Evolutionary conservation across 2,888 invertebrate species (phyloP), one percentile per base, ranked within the genome.

Genomic region (Thecocarcelia acutangulata): DNA sequence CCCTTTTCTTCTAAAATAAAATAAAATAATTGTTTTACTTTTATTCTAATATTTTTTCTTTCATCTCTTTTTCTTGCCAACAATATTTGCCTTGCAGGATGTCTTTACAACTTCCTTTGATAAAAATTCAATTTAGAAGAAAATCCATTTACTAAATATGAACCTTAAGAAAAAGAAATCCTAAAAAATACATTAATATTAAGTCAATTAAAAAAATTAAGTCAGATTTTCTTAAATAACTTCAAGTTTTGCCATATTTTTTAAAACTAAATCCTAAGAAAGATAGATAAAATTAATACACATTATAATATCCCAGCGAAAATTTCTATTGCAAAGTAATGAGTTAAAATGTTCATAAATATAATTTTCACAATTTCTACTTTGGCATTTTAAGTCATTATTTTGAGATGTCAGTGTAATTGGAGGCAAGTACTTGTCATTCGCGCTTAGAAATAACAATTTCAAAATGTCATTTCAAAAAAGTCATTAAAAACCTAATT

Each of bases 121-220:
- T 46, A 37, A 52, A 58, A 82, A 82, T 82, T 82, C 54, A 82
- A 82, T 82, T 82, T 78, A 82, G 74, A 78, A 66, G 69, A 74
- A 82, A 48, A 21, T 52, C 33, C 19, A 58, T 70, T 77, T 72
- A 48, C 4, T 12, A 46, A 72, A 76, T 48, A 42, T 28, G 66
- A 72, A 48, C 58, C 61, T 50, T 73, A 37, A 46, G 24, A 61
- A 44, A 50, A 61, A 50, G 15, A 58, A 42, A 13, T 1, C 9
- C 9, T 44, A 61, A 69, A 61, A 76, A 78, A 74, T 73, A 77
- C 74, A 82, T 78, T 78, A 82, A 56, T 70, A 78, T 70, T 82
- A 78, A 82, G 77, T 82, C 74, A 82, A 82, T 82, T 82, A 82
- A 75, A 54, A 64, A 59, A 46, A 54, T 66, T 37, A 66, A 61